Conservation (phyloP, 2,888 invertebrate species). For the Mellilla xanthometata region DNA sequence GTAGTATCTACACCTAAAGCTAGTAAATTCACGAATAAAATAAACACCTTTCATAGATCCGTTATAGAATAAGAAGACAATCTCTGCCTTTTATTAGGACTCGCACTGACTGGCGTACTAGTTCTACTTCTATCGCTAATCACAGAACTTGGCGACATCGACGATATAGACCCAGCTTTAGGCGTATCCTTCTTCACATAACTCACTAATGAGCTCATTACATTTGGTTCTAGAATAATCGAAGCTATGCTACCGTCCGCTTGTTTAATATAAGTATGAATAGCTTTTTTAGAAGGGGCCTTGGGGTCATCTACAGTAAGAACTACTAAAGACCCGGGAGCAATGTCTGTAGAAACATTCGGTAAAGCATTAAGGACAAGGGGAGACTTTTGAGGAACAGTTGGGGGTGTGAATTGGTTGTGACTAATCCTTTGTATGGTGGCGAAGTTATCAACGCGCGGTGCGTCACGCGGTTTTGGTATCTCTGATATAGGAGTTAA, state of each 20-base stretch:
- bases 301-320: conserved; percentile 68
- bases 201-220: conserved; percentile 64
- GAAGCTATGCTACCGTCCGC: conserved; percentile 60
- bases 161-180: conserved; percentile 65
- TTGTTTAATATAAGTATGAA: conserved; percentile 70
- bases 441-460: conserved; percentile 2
- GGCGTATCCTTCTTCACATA: conserved; percentile 63
- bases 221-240: conserved; percentile 56
- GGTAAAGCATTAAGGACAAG: conserved; percentile 8
- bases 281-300: conserved; percentile 67
- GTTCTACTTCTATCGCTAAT: conserved; percentile 49
- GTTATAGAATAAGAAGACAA: conserved; percentile 67
- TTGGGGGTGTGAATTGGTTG: not conserved
- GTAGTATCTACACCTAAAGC: too few species aligned
- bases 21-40: not conserved
- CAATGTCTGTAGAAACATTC: conserved; percentile 57
- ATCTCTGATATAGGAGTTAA: not conserved
- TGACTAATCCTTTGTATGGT: not conserved
- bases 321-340: conserved; percentile 67
- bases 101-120: conserved; percentile 5
- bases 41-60: conserved; percentile 44
- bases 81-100: conserved; percentile 53
- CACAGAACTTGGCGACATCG: conserved; percentile 58
- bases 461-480: not conserved
- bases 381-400: conserved; percentile 4